These are phyloP conservation scores for Tokudaia muenninki DNA, from an alignment of 2,797 vertebrate species.

Conservation along the genomic window DNA sequence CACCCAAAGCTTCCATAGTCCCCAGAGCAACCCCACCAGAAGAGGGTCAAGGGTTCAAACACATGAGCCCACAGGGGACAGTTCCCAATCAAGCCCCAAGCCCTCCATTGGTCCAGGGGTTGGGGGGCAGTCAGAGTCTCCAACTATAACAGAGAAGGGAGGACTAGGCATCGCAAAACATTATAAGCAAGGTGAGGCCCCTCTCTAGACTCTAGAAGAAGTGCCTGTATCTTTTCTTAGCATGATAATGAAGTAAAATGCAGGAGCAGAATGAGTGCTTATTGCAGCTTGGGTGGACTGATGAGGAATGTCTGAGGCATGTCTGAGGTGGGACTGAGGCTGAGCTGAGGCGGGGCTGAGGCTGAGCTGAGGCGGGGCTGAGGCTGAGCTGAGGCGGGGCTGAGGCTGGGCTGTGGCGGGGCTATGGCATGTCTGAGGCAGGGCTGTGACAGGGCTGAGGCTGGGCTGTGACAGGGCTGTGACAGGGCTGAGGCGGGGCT, in stretches of 20 bases:
- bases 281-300: not conserved
- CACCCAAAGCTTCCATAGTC: not conserved
- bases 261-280: not conserved
- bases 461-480: not conserved
- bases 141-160: not conserved
- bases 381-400: too few species aligned
- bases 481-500: too few species aligned
- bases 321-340: not conserved
- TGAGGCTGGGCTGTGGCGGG: too few species aligned
- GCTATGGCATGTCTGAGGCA: too few species aligned
- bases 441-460: too few species aligned
- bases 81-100: not conserved
- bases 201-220: constrained; percentile 13
- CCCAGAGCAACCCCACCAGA: not conserved
- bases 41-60: not conserved
- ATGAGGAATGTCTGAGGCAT: not conserved
- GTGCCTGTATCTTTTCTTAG: not conserved
- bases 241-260: not conserved
- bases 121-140: not conserved
- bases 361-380: too few species aligned
- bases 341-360: not conserved
- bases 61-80: not conserved
- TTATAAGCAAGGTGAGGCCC: not conserved
- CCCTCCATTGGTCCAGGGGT: not conserved
- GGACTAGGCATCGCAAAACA: not conserved